Conservation (phyloP, 2,797 vertebrate species). For the Crocidura indochinensis region DNA sequence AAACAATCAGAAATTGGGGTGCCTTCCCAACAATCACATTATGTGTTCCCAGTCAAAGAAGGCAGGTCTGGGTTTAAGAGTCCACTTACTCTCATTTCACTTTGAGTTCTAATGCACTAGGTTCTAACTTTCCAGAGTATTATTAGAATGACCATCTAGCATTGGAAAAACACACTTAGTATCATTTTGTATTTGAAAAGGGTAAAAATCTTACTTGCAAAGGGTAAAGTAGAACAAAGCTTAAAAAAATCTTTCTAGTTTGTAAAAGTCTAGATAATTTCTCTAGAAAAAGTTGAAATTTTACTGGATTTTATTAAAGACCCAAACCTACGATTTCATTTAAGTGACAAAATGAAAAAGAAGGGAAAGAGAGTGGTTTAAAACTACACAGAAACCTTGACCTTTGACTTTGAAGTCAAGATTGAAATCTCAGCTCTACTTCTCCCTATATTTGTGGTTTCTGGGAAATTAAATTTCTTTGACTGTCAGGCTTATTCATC, state of each 20-base stretch:
- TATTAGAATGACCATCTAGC: not conserved
- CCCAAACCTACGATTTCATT: slow-evolving; percentile 28
- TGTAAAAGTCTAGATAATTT: not conserved
- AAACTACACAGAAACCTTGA: not conserved
- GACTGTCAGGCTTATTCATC: not conserved
- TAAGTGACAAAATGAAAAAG: not conserved
- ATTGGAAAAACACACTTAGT: not conserved
- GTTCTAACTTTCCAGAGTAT: not conserved
- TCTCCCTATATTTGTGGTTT: not conserved
- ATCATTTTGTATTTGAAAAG: slow-evolving; percentile 20
- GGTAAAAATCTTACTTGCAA: slow-evolving; percentile 32
- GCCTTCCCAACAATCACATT: too few species aligned
- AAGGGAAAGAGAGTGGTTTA: not conserved
- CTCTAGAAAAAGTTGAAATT: slow-evolving; percentile 25
- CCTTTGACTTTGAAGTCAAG: not conserved
- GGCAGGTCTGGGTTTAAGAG: not conserved
- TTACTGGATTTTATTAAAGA: not conserved
- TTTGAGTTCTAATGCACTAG: not conserved
- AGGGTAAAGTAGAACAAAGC: slow-evolving; percentile 20
- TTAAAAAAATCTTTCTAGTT: not conserved
- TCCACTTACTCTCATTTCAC: not conserved
- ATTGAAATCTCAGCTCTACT: not conserved
- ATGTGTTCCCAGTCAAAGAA: not conserved
- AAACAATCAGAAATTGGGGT: not conserved
- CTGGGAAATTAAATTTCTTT: not conserved